A percentile compares a stretch with the other conserved stretches of the same genome.
Evolutionary conservation across 2,113 vertebrate species (phyloP).

Genomic region (Peromyscus californicus): DNA sequence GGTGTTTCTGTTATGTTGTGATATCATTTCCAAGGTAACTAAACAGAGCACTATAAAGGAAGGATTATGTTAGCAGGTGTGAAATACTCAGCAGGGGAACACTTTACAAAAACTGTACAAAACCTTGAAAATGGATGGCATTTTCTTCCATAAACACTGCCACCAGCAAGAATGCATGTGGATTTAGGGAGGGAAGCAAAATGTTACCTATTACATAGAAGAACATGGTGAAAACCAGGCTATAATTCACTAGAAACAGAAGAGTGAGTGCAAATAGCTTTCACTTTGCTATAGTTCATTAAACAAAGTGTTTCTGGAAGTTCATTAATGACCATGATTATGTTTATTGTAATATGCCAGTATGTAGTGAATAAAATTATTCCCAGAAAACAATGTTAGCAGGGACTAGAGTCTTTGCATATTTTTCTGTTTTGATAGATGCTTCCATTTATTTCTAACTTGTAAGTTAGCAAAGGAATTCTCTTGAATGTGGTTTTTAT

Average conservation of each 20-base stretch:
- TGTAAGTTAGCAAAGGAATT: neutral
- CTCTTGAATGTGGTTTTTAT: neutral
- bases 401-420: neutral
- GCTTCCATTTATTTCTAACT: neutral
- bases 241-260: neutral
- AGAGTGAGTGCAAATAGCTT: neutral
- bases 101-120: constrained; percentile 56
- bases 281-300: neutral
- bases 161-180: neutral
- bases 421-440: neutral
- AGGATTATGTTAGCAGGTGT: constrained; percentile 74
- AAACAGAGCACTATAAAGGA: constrained; percentile 59
- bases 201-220: neutral
- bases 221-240: neutral
- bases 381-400: neutral
- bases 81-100: constrained; percentile 69
- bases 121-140: constrained; percentile 53
- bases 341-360: neutral
- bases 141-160: constrained; percentile 56
- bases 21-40: constrained; percentile 71
- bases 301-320: neutral
- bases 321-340: neutral
- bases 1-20: constrained; percentile 72
- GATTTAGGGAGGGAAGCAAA: neutral
- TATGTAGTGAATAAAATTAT: neutral